Conservation (phyloP, 2,888 invertebrate genomes). For the Xestobium rufovillosum region DNA sequence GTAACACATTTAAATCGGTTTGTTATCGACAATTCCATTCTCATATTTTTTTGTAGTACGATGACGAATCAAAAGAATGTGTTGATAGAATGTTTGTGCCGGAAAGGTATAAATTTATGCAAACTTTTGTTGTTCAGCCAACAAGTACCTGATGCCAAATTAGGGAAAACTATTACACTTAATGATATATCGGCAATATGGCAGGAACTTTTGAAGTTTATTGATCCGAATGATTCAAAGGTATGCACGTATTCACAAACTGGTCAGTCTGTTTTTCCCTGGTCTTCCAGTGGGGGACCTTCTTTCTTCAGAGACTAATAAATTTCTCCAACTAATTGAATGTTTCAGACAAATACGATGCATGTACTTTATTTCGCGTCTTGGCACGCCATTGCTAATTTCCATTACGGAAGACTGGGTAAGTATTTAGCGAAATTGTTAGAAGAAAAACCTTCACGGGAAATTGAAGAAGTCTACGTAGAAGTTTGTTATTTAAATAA, state of each 20-base stretch:
- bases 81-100: slow-evolving; percentile 71
- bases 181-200: slow-evolving; percentile 56
- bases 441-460: slow-evolving; percentile 74
- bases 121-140: slow-evolving; percentile 47
- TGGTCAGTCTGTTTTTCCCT: too few relatives aligned
- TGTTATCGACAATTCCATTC: slow-evolving; percentile 4
- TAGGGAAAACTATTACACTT: slow-evolving; percentile 40
- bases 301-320: too few relatives aligned
- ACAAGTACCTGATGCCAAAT: slow-evolving; percentile 29
- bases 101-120: slow-evolving; percentile 66
- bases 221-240: slow-evolving; percentile 71
- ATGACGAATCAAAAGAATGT: slow-evolving; percentile 80
- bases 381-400: slow-evolving; percentile 73
- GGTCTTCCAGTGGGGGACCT: too few relatives aligned
- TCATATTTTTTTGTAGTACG: slow-evolving; percentile 23
- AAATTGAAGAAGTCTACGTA: slow-evolving; percentile 60
- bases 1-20: slow-evolving; percentile 41
- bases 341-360: slow-evolving; percentile 26
- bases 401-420: slow-evolving; percentile 74
- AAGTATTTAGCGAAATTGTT: slow-evolving; percentile 67
- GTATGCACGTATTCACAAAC: too few relatives aligned
- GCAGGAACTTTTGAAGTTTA: slow-evolving; percentile 70
- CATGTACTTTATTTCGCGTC: slow-evolving; percentile 64
- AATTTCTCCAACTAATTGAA: slow-evolving; percentile 1
- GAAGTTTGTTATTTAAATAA: slow-evolving; percentile 59